A percentile compares a stretch with the other conserved stretches of the same genome.
Evolutionary conservation across 2,113 vertebrate species (phyloP).

Genomic region (Edolisoma coerulescens): DNA sequence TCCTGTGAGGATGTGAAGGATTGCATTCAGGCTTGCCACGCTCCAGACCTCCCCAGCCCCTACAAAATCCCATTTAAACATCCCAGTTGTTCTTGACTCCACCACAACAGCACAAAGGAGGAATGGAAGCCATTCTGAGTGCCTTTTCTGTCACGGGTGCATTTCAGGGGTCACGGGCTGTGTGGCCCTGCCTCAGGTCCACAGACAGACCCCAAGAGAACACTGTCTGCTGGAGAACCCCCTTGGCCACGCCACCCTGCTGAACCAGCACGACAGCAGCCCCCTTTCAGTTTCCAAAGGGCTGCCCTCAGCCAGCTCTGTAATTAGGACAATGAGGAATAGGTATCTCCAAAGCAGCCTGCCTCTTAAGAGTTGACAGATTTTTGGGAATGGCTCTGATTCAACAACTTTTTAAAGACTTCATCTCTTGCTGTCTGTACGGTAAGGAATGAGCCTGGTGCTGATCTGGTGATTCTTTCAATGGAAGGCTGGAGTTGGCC

Average conservation of each 20-base stretch:
- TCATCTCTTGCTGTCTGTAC: conserved; percentile 2
- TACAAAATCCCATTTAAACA: not conserved
- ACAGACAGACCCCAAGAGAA: conserved; percentile 23
- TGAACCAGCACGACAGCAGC: conserved; percentile 28
- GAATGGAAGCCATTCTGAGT: not conserved
- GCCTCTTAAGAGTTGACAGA: conserved; percentile 16
- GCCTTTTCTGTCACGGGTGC: not conserved
- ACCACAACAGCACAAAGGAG: conserved; percentile 18
- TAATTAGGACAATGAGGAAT: conserved; percentile 18
- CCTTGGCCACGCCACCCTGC: conserved; percentile 46
- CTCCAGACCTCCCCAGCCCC: not conserved
- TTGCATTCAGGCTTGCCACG: not conserved
- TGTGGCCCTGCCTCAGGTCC: conserved; percentile 39
- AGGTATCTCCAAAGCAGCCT: not conserved
- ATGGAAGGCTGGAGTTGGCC: not conserved
- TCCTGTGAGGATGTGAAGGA: not conserved
- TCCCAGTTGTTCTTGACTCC: not conserved
- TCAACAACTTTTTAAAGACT: not conserved
- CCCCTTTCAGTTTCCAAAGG: not conserved
- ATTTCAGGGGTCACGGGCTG: conserved; percentile 33
- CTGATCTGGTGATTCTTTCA: not conserved
- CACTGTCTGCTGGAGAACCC: conserved; percentile 46
- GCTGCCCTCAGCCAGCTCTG: not conserved
- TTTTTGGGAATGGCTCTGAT: conserved; percentile 44
- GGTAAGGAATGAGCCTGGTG: not conserved